Evolutionary conservation across 92 coral and sea anemone genomes (phyloP).

Genomic region (Virgularia gustaviana): DNA sequence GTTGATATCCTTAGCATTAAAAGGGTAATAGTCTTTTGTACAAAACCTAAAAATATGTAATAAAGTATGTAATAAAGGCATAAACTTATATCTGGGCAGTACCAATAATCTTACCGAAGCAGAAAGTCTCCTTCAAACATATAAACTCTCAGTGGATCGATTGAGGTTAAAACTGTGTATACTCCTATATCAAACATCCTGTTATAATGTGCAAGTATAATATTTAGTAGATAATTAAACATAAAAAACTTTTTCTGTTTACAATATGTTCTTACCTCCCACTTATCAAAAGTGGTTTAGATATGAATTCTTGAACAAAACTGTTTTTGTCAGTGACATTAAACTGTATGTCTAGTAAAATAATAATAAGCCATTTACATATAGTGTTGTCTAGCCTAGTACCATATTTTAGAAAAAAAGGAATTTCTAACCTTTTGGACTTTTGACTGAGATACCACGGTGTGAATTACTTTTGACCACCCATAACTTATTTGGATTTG

Average conservation of each 20-base stretch:
- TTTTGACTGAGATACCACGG: constrained; percentile 85
- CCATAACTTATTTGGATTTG: constrained; percentile 79
- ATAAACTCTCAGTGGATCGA: constrained; percentile 86
- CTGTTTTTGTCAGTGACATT: constrained; percentile 55
- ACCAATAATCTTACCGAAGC: constrained; percentile 65
- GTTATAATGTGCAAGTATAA: neutral
- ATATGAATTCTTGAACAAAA: constrained; percentile 85
- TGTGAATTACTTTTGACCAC: constrained; percentile 90
- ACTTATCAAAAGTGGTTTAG: constrained; percentile 78
- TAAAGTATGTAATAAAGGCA: neutral
- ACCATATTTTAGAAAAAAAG: neutral
- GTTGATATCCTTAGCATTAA: constrained; percentile 61
- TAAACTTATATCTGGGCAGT: neutral
- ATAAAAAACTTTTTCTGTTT: neutral
- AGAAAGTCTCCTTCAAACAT: constrained; percentile 79
- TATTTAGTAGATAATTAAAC: neutral
- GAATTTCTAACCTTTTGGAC: constrained; percentile 56
- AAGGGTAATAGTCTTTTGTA: constrained; percentile 68
- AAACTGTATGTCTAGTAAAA: constrained; percentile 66
- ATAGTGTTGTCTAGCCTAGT: too few species aligned
- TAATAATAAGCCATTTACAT: too few species aligned
- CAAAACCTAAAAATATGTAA: constrained; percentile 61
- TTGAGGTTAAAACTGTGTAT: constrained; percentile 82
- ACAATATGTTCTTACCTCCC: constrained; percentile 48
- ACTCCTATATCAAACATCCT: constrained; percentile 96